Evolutionary conservation across 2,888 invertebrate genomes (phyloP), one percentile per base, ranked within the genome.

Genomic region (Oscheius sp.): DNA sequence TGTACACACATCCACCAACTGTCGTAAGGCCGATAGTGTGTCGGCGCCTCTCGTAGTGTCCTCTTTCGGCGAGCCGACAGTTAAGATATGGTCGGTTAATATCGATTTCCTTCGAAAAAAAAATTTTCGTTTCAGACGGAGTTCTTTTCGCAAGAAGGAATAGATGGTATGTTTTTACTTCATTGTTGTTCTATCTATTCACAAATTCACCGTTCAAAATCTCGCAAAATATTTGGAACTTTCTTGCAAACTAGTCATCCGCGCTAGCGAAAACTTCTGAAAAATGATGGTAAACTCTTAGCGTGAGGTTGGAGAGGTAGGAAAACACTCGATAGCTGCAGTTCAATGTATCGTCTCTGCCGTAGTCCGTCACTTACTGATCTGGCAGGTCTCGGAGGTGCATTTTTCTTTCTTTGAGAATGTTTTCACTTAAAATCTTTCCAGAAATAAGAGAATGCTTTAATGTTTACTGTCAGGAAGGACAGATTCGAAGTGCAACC

Each of bases 371-470:
- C 47, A n/a, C 30, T 50, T 22, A 45, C 57, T 20, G 45, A 45
- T 17, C 2, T 59, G 2, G 47, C 62, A 26, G 62, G 47, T 6
- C 47, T 62, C 6, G 47, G 47, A 28, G 62, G 62, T 62, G 17
- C 0, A n/a, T 12, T 41, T 20, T 5, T 32, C 28, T 0, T 26
- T 38, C 14, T 30, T 28, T 30, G n/a, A 8, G 8, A 8, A 9
- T 9, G 8, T 36, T 36, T 36, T 36, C 14, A 17, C 12, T 12
- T 17, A 12, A 6, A 17, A 17, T 49, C 14, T 22, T 38, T 41
- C 4, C 45, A 77, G 77, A 77, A 64, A 73, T 77, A 32, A 71
- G 77, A 12, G 74, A 77, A 61, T 77, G 77, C 41, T 77, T 77
- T 68, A 77, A 77, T 59, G 65, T 75, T 41, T 77, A 77, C 33